Base-by-base conservation (phyloP, 1,140 invertebrate species). In the Mylabris phalerata region DNA sequence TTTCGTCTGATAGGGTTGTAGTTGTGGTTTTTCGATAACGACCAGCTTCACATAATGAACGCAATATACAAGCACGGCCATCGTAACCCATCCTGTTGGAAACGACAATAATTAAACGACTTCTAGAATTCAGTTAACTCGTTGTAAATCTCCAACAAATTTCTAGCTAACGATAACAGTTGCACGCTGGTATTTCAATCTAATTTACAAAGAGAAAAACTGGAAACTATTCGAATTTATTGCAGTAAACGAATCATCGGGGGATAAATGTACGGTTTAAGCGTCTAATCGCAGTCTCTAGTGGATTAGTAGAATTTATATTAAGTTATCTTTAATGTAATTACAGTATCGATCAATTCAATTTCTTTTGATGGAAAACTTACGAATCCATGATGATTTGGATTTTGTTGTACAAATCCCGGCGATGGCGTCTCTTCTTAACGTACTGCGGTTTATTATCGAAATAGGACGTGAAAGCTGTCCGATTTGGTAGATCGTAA, bases 31-130 rank as follows among this genome's bases (percentile, higher is more conserved):
- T 32, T 32, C 7, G 4, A 32, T 79, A 78, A 4, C 81, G 79
- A 40, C 80, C 74, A 1, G 81, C 80, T 74, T 90, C 87, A 68
- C 88, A 90, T 68, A 90, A 85, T 59, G 83, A 82, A 67, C 83
- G 82, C 43, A 89, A 77, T 47, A 90, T 77, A 73, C 88, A 90
- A 58, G 80, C 77, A 61, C 83, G 79, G 7, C 87, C 87, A 60
- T 80, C 75, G 57, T 81, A 79, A 5, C 84, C 84, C 69, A 83
- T 77, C 13, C 71, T 73, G 25, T 32, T 19, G 7, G 7, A 32
- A 4, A 32, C 32, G 32, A 32, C 19, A 32, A 32, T 32, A 32
- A 32, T 32, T 32, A 32, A 7, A 32, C 32, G 32, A 32, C 32
- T 32, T 32, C 32, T 32, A 32, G 4, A 0, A 19, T 32, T 32